Conservation (phyloP, 2,888 invertebrate genomes). For the Corbicula japonica region DNA sequence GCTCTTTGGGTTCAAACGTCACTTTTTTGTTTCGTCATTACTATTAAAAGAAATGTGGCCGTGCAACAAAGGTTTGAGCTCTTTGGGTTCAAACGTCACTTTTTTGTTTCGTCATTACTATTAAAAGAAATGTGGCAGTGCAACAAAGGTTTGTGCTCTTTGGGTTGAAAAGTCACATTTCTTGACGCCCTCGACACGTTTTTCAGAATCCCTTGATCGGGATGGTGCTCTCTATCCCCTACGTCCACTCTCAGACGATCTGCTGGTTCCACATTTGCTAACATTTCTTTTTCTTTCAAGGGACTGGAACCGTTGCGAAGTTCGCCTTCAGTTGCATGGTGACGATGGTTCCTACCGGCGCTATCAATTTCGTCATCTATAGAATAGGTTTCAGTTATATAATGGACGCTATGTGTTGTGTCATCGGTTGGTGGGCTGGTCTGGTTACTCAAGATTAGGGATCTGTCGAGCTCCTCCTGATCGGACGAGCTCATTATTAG, state of each 20-base stretch:
- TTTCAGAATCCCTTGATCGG: slow-evolving; percentile 4
- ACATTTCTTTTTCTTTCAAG: not conserved
- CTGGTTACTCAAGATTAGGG: not conserved
- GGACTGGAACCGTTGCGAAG: not conserved
- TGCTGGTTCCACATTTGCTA: not conserved
- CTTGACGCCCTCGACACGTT: not conserved
- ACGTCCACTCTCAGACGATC: not conserved
- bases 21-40: too few relatives aligned
- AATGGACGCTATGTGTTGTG: too few relatives aligned
- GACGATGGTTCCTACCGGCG: not conserved
- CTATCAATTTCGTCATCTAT: not conserved
- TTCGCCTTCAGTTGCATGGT: not conserved
- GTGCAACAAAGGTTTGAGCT: too few relatives aligned
- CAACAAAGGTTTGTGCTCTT: slow-evolving; percentile 9
- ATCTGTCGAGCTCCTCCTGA: slow-evolving; percentile 11
- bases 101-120: too few relatives aligned
- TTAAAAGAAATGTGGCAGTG: slow-evolving; percentile 4
- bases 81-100: too few relatives aligned
- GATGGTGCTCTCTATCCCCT: not conserved
- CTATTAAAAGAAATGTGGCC: too few relatives aligned
- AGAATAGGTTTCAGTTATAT: slow-evolving; percentile 8
- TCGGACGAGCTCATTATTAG: slow-evolving; percentile 27
- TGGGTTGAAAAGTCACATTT: slow-evolving; percentile 13
- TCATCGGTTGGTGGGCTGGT: too few relatives aligned
- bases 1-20: too few relatives aligned